Evolutionary conservation across 1,140 invertebrate species (phyloP), one percentile per base, ranked within the genome.

Genomic region (Brachionus koreanus): DNA sequence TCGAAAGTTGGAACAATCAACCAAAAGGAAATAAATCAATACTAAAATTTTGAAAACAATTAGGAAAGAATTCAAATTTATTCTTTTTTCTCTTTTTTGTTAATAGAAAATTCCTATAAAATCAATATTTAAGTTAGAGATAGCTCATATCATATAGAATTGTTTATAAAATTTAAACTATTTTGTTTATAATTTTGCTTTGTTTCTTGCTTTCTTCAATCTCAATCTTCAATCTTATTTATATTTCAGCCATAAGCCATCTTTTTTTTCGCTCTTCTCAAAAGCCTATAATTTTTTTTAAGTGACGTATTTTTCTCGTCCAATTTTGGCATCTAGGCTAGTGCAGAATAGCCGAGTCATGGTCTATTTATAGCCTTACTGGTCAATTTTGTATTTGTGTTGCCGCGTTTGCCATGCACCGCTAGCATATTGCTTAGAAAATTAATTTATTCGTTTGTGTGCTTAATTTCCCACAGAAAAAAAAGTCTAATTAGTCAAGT

Each of bases 121-220:
- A 65, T 65, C 63, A 65, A 65, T 65, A 65, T 65, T 33, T 65
- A 65, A 65, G 29, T 13, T 35, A 65, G 63, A 65, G 63, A 65
- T 65, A 23, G 33, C 33, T 65, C n/a, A 3, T 33, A n/a, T 65
- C 63, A 33, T 65, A 35, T 13, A 29, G 25, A 33, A 29, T 65
- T 65, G 25, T 65, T 33, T 65, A 65, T 16, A 65, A 65, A 65
- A 65, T 65, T 65, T 65, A 35, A 65, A 65, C 9, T 65, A 65
- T 65, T 65, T 65, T 65, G 63, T 65, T 65, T 65, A 65, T 65
- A 16, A 65, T 33, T 16, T 65, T 35, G 9, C n/a, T 65, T 65
- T 65, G 13, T 25, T 63, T 63, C 25, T 63, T 25, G 19, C 25
- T 63, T 33, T 65, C 1, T 65, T 65, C 63, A 65, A 65, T 65